Evolutionary conservation across 2,888 invertebrate species (phyloP), one percentile per base, ranked within the genome.

Genomic region (Sinopyrophorus schimmeli): DNA sequence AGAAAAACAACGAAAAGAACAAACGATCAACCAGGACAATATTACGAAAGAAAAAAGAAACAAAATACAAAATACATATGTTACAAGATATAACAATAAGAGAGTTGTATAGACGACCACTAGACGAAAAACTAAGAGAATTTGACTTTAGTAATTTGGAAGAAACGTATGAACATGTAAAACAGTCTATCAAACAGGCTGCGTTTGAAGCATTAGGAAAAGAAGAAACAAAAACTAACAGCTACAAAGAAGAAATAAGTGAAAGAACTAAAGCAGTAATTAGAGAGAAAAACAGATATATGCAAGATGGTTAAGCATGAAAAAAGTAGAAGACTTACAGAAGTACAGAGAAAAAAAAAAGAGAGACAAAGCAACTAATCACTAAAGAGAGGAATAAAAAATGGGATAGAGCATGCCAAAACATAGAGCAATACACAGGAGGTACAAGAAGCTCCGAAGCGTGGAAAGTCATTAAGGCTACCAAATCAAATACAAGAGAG

Each of bases 391-490:
- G 9, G 5, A n/a, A n/a, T n/a, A n/a, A 18, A 16, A 10, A 10
- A 5, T 18, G 34, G 20, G 2, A 34, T 10, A 2, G n/a, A 34
- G 20, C 34, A 3, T 34, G 34, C 20, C 20, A 17, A 34, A 34
- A 18, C 4, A n/a, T 34, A 3, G 18, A 34, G 6, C 34, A 34
- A 20, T 34, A 31, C 9, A n/a, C 20, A 9, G 34, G 34, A 5
- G 34, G 34, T 2, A 34, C 34, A 34, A 18, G 18, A 18, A 34
- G 20, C 10, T 34, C 9, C 4, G 18, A 34, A 9, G 5, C 34
- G 3, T 34, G 34, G 34, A 17, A 20, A 34, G 11, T 18, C 18
- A 17, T 34, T 20, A 34, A 18, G 20, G 6, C 20, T 3, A 5
- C 20, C 9, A 34, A 10, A 34, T 10, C 20, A 10, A 34, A 34